Percentiles rank a stretch among this genome's conserved stretches.
Conservation (phyloP, 2,113 vertebrate species). For the Chaetodon auriga region DNA sequence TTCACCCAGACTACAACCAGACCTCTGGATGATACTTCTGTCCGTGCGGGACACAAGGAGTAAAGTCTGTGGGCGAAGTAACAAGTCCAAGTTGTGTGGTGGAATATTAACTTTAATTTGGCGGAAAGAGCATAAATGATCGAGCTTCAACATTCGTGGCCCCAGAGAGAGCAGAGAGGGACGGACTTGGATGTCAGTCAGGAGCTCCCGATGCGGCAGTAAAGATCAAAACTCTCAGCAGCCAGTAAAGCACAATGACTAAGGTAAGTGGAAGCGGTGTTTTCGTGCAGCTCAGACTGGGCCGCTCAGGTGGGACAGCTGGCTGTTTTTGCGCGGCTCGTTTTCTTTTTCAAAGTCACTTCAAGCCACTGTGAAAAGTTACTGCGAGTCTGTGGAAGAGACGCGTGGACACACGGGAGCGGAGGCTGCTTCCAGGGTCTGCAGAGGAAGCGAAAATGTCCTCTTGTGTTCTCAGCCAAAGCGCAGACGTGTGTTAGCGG, state of each 20-base stretch:
- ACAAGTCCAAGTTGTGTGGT: slow-evolving; percentile 39
- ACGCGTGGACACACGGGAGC: background rate
- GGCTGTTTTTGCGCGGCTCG: background rate
- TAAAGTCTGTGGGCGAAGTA: too few relatives aligned
- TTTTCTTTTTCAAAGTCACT: background rate
- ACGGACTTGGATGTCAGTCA: slow-evolving; percentile 64
- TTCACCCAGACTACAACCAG: background rate
- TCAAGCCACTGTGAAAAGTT: background rate
- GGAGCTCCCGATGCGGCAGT: slow-evolving; percentile 6
- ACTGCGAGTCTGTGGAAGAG: background rate
- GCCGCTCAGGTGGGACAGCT: rapidly evolving
- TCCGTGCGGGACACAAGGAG: too few relatives aligned
- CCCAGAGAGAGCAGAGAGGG: slow-evolving; percentile 43
- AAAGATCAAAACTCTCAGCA: background rate
- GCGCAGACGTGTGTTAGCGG: background rate
- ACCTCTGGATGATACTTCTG: background rate
- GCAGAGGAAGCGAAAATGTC: background rate
- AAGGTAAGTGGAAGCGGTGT: slow-evolving; percentile 40
- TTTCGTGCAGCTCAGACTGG: background rate
- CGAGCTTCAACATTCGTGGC: background rate
- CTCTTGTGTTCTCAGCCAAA: background rate
- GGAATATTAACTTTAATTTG: slow-evolving; percentile 75
- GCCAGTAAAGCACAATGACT: slow-evolving; percentile 59
- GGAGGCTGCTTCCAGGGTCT: background rate
- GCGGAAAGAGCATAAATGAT: slow-evolving; percentile 16